Evolutionary conservation across 1,140 invertebrate species (phyloP).

Genomic region (Drosophila pectinifera): DNA sequence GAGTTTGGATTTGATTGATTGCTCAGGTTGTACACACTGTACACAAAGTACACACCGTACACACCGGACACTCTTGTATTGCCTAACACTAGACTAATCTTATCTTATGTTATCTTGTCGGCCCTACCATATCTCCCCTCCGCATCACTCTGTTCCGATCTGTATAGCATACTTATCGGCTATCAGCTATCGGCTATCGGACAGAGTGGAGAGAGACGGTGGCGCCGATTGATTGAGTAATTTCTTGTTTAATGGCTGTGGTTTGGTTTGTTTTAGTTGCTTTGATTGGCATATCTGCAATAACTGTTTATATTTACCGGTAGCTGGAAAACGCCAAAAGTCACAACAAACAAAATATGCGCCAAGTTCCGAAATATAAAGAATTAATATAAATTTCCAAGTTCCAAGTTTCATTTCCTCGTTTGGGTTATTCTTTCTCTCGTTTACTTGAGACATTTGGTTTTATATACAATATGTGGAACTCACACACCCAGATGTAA

Average conservation of each 20-base stretch:
- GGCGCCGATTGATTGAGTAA: constrained; percentile 25
- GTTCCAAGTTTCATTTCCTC: constrained; percentile 42
- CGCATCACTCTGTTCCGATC: constrained; percentile 26
- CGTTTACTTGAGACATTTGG: constrained; percentile 62
- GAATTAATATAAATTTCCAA: constrained; percentile 19
- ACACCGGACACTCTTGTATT: constrained; percentile 67
- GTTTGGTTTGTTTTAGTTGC: constrained; percentile 70
- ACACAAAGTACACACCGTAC: constrained; percentile 50
- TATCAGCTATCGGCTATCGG: constrained; percentile 4
- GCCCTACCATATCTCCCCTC: constrained; percentile 16
- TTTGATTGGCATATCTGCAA: constrained; percentile 58
- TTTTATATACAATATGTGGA: constrained; percentile 65
- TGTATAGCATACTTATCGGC: constrained; percentile 53
- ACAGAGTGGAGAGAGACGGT: constrained; percentile 26
- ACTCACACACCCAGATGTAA: constrained; percentile 64
- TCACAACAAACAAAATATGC: constrained; percentile 28
- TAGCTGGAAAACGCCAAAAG: constrained; percentile 42
- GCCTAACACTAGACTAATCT: constrained; percentile 72
- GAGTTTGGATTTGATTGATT: constrained; percentile 69
- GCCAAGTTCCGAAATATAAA: constrained; percentile 31
- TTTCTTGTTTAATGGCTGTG: constrained; percentile 64
- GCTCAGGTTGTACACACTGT: constrained; percentile 69
- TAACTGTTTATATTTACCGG: constrained; percentile 46
- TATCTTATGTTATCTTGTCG: constrained; percentile 46
- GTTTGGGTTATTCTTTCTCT: constrained; percentile 51